phyloP scores from a whole-genome alignment of 1,140 invertebrate species.

The Drosophila mayri region DNA sequence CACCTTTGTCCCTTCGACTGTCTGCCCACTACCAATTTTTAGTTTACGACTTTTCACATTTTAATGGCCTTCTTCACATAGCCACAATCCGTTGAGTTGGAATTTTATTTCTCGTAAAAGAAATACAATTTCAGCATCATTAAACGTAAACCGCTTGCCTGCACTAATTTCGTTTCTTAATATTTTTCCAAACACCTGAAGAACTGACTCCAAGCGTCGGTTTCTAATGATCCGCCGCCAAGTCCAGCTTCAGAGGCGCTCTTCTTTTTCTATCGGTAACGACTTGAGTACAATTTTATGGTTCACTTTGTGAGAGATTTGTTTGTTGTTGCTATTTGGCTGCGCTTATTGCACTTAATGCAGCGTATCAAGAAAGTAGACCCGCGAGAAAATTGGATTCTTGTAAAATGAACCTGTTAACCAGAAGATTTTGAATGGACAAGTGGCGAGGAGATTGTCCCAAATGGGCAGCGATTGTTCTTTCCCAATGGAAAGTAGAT shows the following conservation, averaged over 20 bases:
- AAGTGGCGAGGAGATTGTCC: conserved; percentile 45
- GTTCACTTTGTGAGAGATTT: conserved; percentile 59
- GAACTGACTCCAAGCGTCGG: conserved; percentile 3
- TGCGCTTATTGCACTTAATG: conserved; percentile 49
- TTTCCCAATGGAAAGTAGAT: conserved; percentile 29
- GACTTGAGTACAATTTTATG: conserved; percentile 63
- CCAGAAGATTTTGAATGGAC: conserved; percentile 17
- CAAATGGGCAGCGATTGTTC: conserved; percentile 21
- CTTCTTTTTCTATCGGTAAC: conserved; percentile 11
- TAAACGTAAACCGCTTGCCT: conserved; percentile 59
- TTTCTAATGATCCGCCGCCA: conserved; percentile 31
- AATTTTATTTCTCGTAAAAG: conserved; percentile 56
- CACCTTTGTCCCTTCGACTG: conserved; percentile 52
- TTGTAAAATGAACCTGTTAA: conserved; percentile 49
- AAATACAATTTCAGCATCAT: conserved; percentile 76
- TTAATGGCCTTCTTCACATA: conserved; percentile 59
- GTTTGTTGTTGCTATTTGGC: conserved; percentile 52
- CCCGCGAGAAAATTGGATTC: conserved; percentile 46
- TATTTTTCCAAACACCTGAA: conserved; percentile 71
- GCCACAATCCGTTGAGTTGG: conserved; percentile 60
- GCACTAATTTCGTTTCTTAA: conserved; percentile 73
- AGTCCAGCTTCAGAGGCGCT: conserved; percentile 4
- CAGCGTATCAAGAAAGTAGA: conserved; percentile 45
- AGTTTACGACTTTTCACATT: conserved; percentile 78
- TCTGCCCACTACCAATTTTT: conserved; percentile 75